Conservation (phyloP, 2,888 invertebrate genomes). For the Andrena camellia region DNA sequence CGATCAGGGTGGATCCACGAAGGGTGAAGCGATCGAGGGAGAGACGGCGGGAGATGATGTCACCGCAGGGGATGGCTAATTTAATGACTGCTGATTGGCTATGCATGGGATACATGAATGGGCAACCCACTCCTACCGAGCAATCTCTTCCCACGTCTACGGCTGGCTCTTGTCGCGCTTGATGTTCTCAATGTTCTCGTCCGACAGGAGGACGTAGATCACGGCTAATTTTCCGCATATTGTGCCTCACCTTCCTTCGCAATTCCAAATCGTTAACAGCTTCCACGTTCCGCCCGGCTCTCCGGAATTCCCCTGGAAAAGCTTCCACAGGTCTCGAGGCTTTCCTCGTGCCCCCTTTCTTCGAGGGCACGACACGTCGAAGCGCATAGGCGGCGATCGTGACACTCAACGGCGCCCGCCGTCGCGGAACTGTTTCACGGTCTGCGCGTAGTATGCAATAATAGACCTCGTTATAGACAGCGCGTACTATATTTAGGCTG, state of each 20-base stretch:
- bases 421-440: conserved; percentile 29
- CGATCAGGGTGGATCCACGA: conserved; percentile 18
- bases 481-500: conserved; percentile 43
- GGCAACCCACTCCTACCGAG: conserved; percentile 42
- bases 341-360: neutral
- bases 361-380: neutral
- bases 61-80: conserved; percentile 79
- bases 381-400: neutral
- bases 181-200: conserved; percentile 19
- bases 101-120: conserved; percentile 72
- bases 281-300: neutral
- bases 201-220: conserved; percentile 18
- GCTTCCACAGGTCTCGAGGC: too few relatives aligned
- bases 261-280: too few relatives aligned
- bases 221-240: conserved; percentile 42
- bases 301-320: neutral
- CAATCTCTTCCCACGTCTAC: conserved; percentile 60
- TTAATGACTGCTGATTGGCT: conserved; percentile 81
- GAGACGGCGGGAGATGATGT: conserved; percentile 70
- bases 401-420: neutral
- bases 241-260: neutral
- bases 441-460: conserved; percentile 31
- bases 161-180: conserved; percentile 23
- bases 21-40: conserved; percentile 15
- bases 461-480: conserved; percentile 39